A percentile compares a stretch with the other conserved stretches of the same genome.
These are phyloP conservation scores for Bombus consobrinus DNA, from an alignment of 1,140 invertebrate genomes.

Conservation along the genomic window DNA sequence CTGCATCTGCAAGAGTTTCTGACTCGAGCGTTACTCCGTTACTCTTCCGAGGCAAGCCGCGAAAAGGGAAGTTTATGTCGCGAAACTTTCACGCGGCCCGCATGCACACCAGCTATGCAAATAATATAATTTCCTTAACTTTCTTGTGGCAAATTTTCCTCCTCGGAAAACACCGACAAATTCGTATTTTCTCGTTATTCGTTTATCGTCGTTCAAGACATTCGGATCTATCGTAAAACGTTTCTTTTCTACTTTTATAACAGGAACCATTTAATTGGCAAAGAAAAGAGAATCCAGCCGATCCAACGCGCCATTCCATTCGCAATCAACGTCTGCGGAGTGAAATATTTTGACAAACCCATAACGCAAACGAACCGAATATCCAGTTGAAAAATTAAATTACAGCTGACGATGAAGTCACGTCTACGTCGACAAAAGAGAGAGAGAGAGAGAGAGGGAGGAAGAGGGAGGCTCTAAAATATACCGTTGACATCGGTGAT, in stretches of 20 bases:
- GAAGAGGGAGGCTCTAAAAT: not conserved
- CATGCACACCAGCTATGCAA: not conserved
- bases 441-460: not conserved
- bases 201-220: not conserved
- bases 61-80: constrained; percentile 31
- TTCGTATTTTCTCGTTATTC: not conserved
- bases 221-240: not conserved
- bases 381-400: not conserved
- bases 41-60: constrained; percentile 16
- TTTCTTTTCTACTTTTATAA: not conserved
- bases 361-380: constrained; percentile 7
- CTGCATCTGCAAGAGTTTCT: not conserved
- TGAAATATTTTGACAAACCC: not conserved
- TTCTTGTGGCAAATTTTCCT: constrained; percentile 25
- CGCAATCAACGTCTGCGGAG: not conserved
- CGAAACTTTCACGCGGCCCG: constrained; percentile 25
- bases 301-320: not conserved
- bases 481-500: constrained; percentile 19
- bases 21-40: not conserved
- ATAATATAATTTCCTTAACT: constrained; percentile 45
- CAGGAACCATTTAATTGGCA: too few relatives aligned
- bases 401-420: too few relatives aligned
- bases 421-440: not conserved
- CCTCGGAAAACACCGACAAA: constrained; percentile 5
- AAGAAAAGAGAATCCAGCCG: not conserved